Evolutionary conservation across 1,140 invertebrate genomes (phyloP).

Genomic region (Neoseiulus cucumeris): DNA sequence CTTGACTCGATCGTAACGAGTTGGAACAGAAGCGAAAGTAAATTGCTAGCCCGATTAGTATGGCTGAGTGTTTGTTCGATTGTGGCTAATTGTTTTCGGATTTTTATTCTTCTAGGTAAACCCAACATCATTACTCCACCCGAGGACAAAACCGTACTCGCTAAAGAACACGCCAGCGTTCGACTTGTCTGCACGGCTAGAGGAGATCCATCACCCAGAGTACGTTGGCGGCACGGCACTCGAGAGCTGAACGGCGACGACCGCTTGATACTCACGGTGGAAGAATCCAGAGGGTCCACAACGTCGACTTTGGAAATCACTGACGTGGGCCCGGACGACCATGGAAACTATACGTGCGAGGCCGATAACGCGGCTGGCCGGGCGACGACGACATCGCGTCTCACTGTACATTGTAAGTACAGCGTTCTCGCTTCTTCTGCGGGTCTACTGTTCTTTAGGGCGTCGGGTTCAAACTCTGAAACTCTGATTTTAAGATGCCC

Average conservation of each 20-base stretch:
- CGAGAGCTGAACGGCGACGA: constrained; percentile 1
- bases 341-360: constrained; percentile 62
- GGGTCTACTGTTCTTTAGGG: no score
- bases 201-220: neutral
- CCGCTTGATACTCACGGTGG: neutral
- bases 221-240: neutral
- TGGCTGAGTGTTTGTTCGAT: no score
- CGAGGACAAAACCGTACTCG: neutral
- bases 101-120: neutral
- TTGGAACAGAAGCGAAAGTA: no score
- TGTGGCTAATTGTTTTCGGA: no score
- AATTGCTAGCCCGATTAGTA: no score
- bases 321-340: constrained; percentile 55
- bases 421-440: neutral
- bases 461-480: no score
- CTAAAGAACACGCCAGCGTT: neutral
- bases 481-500: no score
- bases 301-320: constrained; percentile 43
- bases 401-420: constrained; percentile 54
- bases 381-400: constrained; percentile 47
- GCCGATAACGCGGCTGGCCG: constrained; percentile 59
- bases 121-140: neutral
- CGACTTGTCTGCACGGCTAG: neutral
- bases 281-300: neutral
- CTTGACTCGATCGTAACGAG: no score